phyloP scores from a whole-genome alignment of 2,113 vertebrate genomes.

The Brachionichthys hirsutus region DNA sequence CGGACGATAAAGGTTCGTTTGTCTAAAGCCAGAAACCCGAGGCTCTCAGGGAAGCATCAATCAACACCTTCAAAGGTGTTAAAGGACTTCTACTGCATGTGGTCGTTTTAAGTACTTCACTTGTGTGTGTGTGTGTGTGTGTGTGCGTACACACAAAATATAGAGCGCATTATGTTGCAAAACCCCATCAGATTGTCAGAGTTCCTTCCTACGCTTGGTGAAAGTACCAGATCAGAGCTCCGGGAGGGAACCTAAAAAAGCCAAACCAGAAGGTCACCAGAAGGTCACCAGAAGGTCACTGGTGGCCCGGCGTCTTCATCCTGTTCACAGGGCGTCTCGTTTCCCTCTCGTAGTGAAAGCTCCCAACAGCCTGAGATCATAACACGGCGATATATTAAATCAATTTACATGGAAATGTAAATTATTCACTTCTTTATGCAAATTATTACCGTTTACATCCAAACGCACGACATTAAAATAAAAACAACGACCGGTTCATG shows the following conservation, averaged over 20 bases:
- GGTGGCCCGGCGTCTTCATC: not conserved
- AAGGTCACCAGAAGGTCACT: too few relatives aligned
- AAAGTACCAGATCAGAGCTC: not conserved
- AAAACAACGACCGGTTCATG: constrained; percentile 74
- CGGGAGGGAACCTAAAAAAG: constrained; percentile 1
- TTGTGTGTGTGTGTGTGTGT: not conserved
- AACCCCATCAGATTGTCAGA: constrained; percentile 25
- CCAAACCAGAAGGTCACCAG: too few relatives aligned
- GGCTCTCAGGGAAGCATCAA: too few relatives aligned
- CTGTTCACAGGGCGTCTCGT: constrained; percentile 28
- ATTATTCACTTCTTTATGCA: constrained; percentile 62
- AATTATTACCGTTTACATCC: constrained; percentile 68
- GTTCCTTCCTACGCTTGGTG: not conserved
- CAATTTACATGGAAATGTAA: constrained; percentile 68
- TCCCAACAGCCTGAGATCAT: constrained; percentile 45
- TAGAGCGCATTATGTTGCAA: not conserved
- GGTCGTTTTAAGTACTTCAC: too few relatives aligned
- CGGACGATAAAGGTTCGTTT: too few relatives aligned
- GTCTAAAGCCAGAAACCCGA: too few relatives aligned
- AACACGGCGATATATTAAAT: constrained; percentile 66
- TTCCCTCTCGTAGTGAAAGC: constrained; percentile 47
- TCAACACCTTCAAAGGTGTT: too few relatives aligned
- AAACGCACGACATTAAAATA: constrained; percentile 73
- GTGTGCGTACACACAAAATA: not conserved
- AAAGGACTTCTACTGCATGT: too few relatives aligned